A percentile compares a stretch with the other conserved stretches of the same genome.
Conservation (phyloP, 2,797 vertebrate genomes). For the Macropus fuliginosus region DNA sequence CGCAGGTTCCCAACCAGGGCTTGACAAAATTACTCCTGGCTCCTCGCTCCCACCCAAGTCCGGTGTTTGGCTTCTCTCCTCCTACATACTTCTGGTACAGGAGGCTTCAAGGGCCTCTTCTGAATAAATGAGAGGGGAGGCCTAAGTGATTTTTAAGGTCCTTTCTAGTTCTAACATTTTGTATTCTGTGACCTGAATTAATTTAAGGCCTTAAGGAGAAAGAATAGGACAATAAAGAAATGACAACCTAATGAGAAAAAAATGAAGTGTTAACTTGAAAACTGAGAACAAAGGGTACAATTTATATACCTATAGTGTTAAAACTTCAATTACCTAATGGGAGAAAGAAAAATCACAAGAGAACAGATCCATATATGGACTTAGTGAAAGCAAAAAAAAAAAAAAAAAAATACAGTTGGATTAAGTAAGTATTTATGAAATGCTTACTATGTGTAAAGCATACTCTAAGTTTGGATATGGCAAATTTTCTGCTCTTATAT, state of each 20-base stretch:
- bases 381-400: not conserved
- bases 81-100: not conserved
- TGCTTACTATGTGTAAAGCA: not conserved
- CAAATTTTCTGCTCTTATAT: not conserved
- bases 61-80: not conserved
- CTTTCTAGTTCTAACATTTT: not conserved
- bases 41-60: not conserved
- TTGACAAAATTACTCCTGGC: not conserved
- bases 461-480: not conserved
- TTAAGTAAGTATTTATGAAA: not conserved
- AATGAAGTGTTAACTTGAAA: constrained; percentile 49
- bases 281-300: constrained; percentile 26
- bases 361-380: not conserved
- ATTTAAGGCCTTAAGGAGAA: constrained; percentile 39
- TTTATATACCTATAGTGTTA: not conserved
- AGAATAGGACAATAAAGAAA: constrained; percentile 31
- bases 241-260: constrained; percentile 7
- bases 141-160: not conserved
- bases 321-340: not conserved
- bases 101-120: not conserved
- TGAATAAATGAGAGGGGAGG: not conserved
- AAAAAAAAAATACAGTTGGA: not conserved
- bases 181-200: constrained; percentile 16
- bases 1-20: not conserved
- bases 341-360: not conserved